phyloP scores from a whole-genome alignment of 2,888 invertebrate genomes.

The Ditula angustiorana region DNA sequence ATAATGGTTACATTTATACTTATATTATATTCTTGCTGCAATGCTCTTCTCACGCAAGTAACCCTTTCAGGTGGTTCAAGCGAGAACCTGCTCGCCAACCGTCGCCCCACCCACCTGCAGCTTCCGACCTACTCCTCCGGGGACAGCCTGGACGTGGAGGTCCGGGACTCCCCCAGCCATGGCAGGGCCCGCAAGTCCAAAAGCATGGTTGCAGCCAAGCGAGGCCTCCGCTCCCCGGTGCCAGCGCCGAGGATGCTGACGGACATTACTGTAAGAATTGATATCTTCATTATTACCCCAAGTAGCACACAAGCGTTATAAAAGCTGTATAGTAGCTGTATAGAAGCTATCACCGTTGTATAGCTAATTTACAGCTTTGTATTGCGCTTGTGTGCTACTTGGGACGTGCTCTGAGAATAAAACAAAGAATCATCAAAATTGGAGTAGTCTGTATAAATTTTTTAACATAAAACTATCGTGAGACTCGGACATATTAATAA shows the following conservation, averaged over 20 bases:
- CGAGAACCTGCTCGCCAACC: slow-evolving; percentile 67
- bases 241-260: slow-evolving; percentile 67
- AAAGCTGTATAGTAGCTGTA: too few relatives aligned
- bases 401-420: too few relatives aligned
- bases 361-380: too few relatives aligned
- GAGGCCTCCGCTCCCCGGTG: slow-evolving; percentile 67
- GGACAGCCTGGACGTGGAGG: slow-evolving; percentile 77
- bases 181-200: slow-evolving; percentile 69
- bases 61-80: slow-evolving; percentile 77
- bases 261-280: background rate
- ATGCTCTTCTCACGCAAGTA: background rate
- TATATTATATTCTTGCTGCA: background rate
- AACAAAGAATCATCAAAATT: too few relatives aligned
- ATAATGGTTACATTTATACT: too few relatives aligned
- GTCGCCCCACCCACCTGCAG: slow-evolving; percentile 69
- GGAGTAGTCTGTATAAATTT: too few relatives aligned
- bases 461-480: too few relatives aligned
- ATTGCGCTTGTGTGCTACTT: too few relatives aligned
- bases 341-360: too few relatives aligned
- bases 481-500: too few relatives aligned
- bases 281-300: too few relatives aligned
- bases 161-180: slow-evolving; percentile 59
- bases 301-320: too few relatives aligned
- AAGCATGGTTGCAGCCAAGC: slow-evolving; percentile 74
- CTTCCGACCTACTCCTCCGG: slow-evolving; percentile 77